These are phyloP conservation scores for Melanchra persicariae DNA, from an alignment of 2,888 invertebrate species.

Conservation along the genomic window DNA sequence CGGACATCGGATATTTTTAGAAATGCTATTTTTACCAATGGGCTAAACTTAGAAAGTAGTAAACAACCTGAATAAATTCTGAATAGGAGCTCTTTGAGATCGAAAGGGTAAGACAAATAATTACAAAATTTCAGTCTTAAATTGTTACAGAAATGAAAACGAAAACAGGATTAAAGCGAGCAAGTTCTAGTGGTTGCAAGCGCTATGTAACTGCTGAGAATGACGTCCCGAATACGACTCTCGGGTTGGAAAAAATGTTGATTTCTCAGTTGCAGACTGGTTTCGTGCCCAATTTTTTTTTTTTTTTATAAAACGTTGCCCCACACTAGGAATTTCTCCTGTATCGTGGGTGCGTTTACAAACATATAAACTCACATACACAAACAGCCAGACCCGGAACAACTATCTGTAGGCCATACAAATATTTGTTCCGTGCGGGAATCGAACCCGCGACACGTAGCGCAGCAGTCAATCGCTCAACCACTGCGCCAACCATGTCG, in stretches of 20 bases:
- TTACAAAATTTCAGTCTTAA: conserved; percentile 4
- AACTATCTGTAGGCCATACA: too few species aligned
- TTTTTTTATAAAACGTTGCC: too few species aligned
- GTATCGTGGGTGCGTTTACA: too few species aligned
- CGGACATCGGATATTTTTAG: neutral
- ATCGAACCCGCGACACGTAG: too few species aligned
- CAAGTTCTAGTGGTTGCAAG: neutral
- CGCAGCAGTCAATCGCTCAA: too few species aligned
- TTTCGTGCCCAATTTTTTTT: too few species aligned
- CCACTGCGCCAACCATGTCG: too few species aligned
- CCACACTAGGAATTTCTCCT: too few species aligned
- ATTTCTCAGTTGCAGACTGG: too few species aligned
- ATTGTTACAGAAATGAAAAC: neutral
- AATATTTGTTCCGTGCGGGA: too few species aligned
- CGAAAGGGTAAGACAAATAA: conserved; percentile 6
- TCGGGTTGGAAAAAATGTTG: neutral
- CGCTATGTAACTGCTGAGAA: neutral
- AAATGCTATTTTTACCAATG: neutral
- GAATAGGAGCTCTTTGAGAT: neutral
- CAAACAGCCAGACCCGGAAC: too few species aligned
- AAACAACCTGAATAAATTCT: conserved; percentile 13
- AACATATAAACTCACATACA: too few species aligned
- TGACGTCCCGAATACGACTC: neutral
- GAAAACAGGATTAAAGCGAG: neutral
- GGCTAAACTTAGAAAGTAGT: conserved; percentile 13